Evolutionary conservation across 2,797 vertebrate genomes (phyloP), one percentile per base, ranked within the genome.

Genomic region (Clamator glandarius): DNA sequence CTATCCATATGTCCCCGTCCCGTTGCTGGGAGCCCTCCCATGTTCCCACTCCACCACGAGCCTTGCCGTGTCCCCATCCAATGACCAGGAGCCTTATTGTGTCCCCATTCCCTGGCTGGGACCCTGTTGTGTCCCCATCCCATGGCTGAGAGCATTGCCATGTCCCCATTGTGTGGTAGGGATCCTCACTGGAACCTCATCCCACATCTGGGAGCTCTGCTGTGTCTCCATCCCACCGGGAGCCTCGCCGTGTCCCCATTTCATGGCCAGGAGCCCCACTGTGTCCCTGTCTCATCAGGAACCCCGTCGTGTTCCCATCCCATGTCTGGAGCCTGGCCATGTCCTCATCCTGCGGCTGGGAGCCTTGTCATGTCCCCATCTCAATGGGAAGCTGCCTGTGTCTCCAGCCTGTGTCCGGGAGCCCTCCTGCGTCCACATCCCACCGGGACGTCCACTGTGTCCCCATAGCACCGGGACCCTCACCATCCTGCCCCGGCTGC

Each of bases 351-450:
- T n/a, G n/a, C n/a, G 8, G 12, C 23, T 12, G 11, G 54, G 11
- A 55, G 11, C 12, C 16, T 29, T 19, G 3, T 23, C 16, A 8
- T n/a, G 16, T 46, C 4, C 13, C 5, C 5, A 54, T 55, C 62
- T 14, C 31, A 14, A 1, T 0, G 0, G 29, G 10, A n/a, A 0
- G 15, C 15, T 0, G 15, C 1, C 18, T 1, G 1, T 7, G 15
- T n/a, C 46, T 36, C 7, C 3, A 4, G 26, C 39, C 31, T 72
- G 3, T 7, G 15, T 29, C 46, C n/a, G 6, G 15, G 58, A 39
- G 5, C 17, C 46, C 20, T 21, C 19, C 41, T 7, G 6, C 8
- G 6, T 15, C 20, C 6, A 57, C 55, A 58, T 58, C 55, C 57
- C n/a, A 25, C 8, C 6, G 16, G 15, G 25, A 61, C 2, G 15